A percentile compares a stretch with the other conserved stretches of the same genome.
phyloP scores from a whole-genome alignment of 2,113 vertebrate species.

The Aptenodytes forsteri region DNA sequence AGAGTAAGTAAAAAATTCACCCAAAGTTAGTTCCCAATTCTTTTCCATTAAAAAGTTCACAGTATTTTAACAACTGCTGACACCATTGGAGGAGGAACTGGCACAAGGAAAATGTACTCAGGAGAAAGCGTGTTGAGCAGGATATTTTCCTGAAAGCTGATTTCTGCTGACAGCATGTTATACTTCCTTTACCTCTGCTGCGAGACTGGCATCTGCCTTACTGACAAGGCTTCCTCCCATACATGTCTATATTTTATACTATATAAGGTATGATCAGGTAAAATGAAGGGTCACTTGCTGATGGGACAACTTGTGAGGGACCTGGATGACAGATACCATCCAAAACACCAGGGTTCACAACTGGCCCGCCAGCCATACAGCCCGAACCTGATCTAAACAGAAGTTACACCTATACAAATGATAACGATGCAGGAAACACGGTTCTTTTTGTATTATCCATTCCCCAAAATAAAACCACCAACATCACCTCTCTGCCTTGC shows the following conservation, averaged over 20 bases:
- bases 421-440: accelerated
- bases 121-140: background rate
- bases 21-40: background rate
- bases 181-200: background rate
- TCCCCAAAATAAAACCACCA: background rate
- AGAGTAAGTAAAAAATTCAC: background rate
- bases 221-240: background rate
- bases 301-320: background rate
- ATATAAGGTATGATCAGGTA: background rate
- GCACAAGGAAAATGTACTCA: background rate
- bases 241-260: background rate
- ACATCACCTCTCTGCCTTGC: background rate
- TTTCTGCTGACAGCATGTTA: background rate
- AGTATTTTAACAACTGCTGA: background rate
- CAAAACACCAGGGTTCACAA: background rate
- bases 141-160: background rate
- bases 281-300: background rate
- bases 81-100: background rate
- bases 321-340: background rate
- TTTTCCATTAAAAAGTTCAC: background rate
- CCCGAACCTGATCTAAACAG: background rate
- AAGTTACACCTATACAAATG: background rate
- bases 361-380: background rate
- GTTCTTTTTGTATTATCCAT: background rate
- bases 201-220: background rate